Base-by-base conservation (phyloP, 2,113 vertebrate genomes). In the Lepidothrix coronata region DNA sequence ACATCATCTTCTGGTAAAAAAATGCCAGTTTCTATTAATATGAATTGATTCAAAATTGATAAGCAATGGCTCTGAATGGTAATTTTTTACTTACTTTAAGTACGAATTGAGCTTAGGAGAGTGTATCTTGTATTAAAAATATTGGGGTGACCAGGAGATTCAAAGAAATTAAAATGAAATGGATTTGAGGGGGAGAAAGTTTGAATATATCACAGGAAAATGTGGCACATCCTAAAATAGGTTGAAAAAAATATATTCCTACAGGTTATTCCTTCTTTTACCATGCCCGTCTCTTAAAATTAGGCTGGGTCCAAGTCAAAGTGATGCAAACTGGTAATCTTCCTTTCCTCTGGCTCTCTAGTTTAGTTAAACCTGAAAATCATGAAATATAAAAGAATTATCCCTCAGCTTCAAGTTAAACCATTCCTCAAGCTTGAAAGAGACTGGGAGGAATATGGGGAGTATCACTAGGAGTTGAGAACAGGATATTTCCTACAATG, bases 41-140 rank as follows among this genome's bases (percentile, higher is more conserved):
- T 59, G 31, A 22, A 85, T 96, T 90, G 74, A 86, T 95, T 94
- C 61, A 79, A 96, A 59, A 33, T 62, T 95, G 66, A 74, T 89
- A 88, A 28, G 35, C 14, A 89, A 31, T 76, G n/a, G 23, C 57
- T 95, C 73, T 88, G 51, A 92, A 86, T 79, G 27, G 25, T 54
- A 90, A 91, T 91, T 91, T 95, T 39, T 85, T 92, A 89, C 28
- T 95, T 95, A 88, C 51, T 81, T 14, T 67, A 89, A 95, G 61
- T 54, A 48, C 49, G 16, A 44, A 75, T 46, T 88, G 33, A 51
- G 31, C 73, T 96, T 91, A 90, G 44, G 62, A 88, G 58, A 93
- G 24, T 61, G 14, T 67, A 30, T 68, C 18, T 73, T 28, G 73
- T 75, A 82, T 54, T 68, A 37, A 96, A 97, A 92, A 95, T 76